Percentiles rank a stretch among this genome's conserved stretches.
Evolutionary conservation across 2,797 vertebrate genomes (phyloP).

Genomic region (Brotula barbata): DNA sequence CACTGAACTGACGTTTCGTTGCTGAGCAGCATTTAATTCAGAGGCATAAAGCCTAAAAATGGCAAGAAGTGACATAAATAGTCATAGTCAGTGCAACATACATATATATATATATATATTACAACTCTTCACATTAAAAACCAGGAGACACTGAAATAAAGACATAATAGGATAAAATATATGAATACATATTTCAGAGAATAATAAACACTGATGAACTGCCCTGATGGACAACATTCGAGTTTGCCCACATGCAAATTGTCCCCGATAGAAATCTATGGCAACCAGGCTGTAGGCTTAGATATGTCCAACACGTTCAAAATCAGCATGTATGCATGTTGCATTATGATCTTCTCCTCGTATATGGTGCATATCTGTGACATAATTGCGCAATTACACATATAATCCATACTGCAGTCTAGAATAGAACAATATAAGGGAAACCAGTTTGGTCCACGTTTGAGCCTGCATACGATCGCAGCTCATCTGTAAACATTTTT

Average conservation of each 20-base stretch:
- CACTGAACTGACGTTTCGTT: slow-evolving; percentile 46
- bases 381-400: slow-evolving; percentile 31
- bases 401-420: slow-evolving; percentile 17
- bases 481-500: slow-evolving; percentile 51
- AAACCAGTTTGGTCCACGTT: slow-evolving; percentile 50
- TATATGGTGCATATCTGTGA: slow-evolving; percentile 17
- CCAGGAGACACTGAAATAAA: slow-evolving; percentile 57
- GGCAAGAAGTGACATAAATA: slow-evolving; percentile 53
- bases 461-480: slow-evolving; percentile 27
- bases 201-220: slow-evolving; percentile 68
- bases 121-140: slow-evolving; percentile 57
- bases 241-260: slow-evolving; percentile 77
- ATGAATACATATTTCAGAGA: slow-evolving; percentile 65
- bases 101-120: too few relatives aligned
- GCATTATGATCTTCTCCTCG: slow-evolving; percentile 4
- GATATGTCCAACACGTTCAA: slow-evolving; percentile 23
- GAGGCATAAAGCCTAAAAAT: slow-evolving; percentile 43
- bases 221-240: slow-evolving; percentile 70
- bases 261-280: slow-evolving; percentile 33
- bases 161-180: slow-evolving; percentile 64
- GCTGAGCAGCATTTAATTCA: slow-evolving; percentile 66
- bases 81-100: slow-evolving; percentile 62
- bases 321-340: neutral
- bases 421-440: slow-evolving; percentile 15
- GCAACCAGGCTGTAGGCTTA: slow-evolving; percentile 21